These are phyloP conservation scores for Grammomys dolichurus DNA, from an alignment of 2,113 vertebrate genomes.

Conservation along the genomic window DNA sequence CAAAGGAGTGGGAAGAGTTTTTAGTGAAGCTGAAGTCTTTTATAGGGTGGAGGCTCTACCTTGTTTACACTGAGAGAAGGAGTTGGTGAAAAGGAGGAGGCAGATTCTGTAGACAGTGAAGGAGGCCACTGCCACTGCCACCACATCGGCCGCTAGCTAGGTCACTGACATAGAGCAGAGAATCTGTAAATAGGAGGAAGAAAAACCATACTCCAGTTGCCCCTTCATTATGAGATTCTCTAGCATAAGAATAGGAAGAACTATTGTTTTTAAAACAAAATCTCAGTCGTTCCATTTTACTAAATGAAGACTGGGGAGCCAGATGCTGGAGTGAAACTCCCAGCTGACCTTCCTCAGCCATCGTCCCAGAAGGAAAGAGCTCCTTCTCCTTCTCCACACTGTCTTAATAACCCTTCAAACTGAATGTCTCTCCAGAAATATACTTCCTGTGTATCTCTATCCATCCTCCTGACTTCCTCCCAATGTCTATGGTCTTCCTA, in stretches of 20 bases:
- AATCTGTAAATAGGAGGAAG: background rate
- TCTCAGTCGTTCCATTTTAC: too few species aligned
- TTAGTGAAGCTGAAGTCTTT: background rate
- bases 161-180: background rate
- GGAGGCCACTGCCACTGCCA: background rate
- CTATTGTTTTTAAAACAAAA: too few species aligned
- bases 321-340: too few species aligned
- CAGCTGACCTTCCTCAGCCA: too few species aligned
- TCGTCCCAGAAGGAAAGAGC: too few species aligned
- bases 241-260: constrained; percentile 18
- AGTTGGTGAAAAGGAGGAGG: background rate
- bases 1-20: background rate
- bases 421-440: too few species aligned
- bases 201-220: background rate
- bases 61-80: background rate
- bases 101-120: background rate
- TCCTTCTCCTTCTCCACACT: too few species aligned
- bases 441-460: too few species aligned
- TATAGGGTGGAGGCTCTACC: background rate
- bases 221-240: background rate
- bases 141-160: background rate
- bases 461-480: too few species aligned
- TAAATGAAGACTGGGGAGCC: too few species aligned
- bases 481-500: too few species aligned
- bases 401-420: too few species aligned